These are phyloP conservation scores for Misgurnus anguillicaudatus DNA, from an alignment of 2,113 vertebrate genomes.

Conservation along the genomic window DNA sequence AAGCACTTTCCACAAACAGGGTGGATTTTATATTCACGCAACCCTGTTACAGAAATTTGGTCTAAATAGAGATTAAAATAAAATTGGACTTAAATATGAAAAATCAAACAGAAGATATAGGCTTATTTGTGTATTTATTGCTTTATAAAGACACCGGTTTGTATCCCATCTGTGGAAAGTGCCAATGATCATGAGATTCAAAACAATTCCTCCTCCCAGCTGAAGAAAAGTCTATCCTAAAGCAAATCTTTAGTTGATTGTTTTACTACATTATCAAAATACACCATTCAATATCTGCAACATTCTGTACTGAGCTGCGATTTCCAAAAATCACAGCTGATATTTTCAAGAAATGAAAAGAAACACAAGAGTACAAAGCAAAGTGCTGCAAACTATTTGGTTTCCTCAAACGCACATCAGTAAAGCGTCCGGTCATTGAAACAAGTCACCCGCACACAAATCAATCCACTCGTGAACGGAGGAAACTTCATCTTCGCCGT, in stretches of 20 bases:
- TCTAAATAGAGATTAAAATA: no score
- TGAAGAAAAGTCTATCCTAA: conserved; percentile 8
- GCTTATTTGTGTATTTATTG: conserved; percentile 4
- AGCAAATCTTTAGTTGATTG: conserved; percentile 28
- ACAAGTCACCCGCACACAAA: background rate
- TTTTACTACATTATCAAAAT: conserved; percentile 41
- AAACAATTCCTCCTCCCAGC: background rate
- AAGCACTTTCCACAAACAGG: background rate
- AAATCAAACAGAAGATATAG: no score
- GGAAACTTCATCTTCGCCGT: background rate
- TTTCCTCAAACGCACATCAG: conserved; percentile 2
- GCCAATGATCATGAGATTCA: background rate
- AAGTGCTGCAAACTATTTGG: conserved; percentile 28
- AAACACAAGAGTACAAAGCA: conserved; percentile 5
- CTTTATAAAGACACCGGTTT: background rate
- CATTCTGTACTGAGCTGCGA: conserved; percentile 25
- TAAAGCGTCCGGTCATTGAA: background rate
- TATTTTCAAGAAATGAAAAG: background rate
- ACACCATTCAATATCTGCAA: conserved; percentile 22
- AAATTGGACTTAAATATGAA: no score
- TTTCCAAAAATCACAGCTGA: conserved; percentile 8
- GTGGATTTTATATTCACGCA: background rate
- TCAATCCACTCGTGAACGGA: background rate
- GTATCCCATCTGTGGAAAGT: conserved; percentile 23
- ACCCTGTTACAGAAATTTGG: no score